A percentile compares a stretch with the other conserved stretches of the same genome.
phyloP scores from a whole-genome alignment of 1,140 invertebrate species.

The Diachasma alloeum region DNA sequence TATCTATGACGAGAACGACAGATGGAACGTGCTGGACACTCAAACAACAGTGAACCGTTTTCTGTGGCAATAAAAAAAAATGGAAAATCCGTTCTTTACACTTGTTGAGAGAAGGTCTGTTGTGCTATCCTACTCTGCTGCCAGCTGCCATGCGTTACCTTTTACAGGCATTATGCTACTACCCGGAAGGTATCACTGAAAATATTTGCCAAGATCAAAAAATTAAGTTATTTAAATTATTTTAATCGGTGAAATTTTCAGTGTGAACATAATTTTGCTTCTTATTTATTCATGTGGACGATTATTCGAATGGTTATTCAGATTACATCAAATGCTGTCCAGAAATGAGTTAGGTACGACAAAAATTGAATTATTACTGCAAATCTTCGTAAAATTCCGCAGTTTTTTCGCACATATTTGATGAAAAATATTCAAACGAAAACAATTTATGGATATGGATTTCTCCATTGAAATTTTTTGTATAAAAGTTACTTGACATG shows the following conservation, averaged over 20 bases:
- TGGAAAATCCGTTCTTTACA: constrained; percentile 5
- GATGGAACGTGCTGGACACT: not conserved
- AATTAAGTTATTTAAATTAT: not conserved
- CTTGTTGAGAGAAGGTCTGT: not conserved
- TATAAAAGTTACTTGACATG: too few relatives aligned
- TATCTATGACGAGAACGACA: constrained; percentile 7
- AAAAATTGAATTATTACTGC: too few relatives aligned
- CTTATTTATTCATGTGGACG: too few relatives aligned
- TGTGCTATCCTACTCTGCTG: constrained; percentile 32
- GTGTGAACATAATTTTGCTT: too few relatives aligned
- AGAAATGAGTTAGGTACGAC: too few relatives aligned
- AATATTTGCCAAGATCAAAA: not conserved
- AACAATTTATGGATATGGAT: too few relatives aligned
- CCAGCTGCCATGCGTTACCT: constrained; percentile 55
- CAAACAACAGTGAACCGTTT: constrained; percentile 8
- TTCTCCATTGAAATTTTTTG: too few relatives aligned
- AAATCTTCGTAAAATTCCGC: too few relatives aligned
- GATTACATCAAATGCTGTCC: too few relatives aligned
- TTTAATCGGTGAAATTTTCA: not conserved
- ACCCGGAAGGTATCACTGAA: constrained; percentile 39
- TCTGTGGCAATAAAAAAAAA: not conserved
- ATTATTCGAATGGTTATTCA: too few relatives aligned
- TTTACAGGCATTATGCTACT: constrained; percentile 40
- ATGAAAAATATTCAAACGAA: too few relatives aligned
- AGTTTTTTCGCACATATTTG: too few relatives aligned